Evolutionary conservation across 2,113 vertebrate species (phyloP).

Genomic region (Micromys minutus): DNA sequence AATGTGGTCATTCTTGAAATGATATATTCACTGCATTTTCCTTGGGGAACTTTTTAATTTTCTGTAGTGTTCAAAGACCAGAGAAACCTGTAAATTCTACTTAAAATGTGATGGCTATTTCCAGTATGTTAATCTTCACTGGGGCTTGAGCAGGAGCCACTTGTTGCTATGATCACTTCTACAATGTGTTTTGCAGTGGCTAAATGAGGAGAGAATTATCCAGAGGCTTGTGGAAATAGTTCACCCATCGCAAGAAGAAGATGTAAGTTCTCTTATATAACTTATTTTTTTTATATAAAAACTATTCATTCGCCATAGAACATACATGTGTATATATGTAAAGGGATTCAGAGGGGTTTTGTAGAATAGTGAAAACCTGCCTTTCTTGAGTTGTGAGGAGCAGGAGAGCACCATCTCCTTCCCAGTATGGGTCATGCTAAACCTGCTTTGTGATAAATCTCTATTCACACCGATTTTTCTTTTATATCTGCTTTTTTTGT

Average conservation of each 20-base stretch:
- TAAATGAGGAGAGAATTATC: constrained; percentile 98
- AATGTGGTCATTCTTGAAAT: constrained; percentile 30
- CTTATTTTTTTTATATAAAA: neutral
- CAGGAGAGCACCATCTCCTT: neutral
- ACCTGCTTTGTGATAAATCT: neutral
- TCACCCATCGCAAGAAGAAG: constrained; percentile 97
- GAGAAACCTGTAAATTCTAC: constrained; percentile 64
- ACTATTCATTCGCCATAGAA: neutral
- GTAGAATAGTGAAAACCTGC: neutral
- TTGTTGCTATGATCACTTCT: constrained; percentile 68
- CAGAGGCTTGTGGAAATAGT: constrained; percentile 97
- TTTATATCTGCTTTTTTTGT: neutral
- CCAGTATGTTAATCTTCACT: constrained; percentile 56
- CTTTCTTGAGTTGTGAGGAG: neutral
- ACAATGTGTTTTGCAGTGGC: constrained; percentile 90
- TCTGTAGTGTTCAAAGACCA: constrained; percentile 68
- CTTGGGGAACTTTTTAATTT: constrained; percentile 68
- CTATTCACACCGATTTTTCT: neutral
- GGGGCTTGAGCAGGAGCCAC: constrained; percentile 60
- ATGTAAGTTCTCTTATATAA: constrained; percentile 89
- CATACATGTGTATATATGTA: neutral
- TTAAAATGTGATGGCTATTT: constrained; percentile 67
- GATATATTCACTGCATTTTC: constrained; percentile 56
- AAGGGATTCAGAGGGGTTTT: neutral
- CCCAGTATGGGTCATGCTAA: neutral